These are phyloP conservation scores for Trachops cirrhosus DNA, from an alignment of 2,797 vertebrate species.

Conservation along the genomic window DNA sequence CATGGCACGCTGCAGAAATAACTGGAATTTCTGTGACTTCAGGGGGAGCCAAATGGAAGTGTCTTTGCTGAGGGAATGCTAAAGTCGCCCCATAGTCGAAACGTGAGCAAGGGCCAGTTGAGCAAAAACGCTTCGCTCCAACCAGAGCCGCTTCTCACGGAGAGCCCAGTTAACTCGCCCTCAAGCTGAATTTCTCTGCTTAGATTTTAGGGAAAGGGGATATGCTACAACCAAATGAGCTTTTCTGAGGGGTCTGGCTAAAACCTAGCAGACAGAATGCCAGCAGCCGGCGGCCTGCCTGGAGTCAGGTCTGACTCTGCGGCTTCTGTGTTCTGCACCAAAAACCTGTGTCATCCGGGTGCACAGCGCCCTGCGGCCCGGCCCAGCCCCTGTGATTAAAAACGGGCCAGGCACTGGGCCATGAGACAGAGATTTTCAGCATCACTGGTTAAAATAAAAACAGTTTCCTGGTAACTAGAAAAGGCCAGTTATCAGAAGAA, in stretches of 20 bases:
- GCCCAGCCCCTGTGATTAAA: constrained; percentile 8
- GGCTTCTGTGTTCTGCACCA: fast-evolving
- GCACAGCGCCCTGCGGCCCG: neutral
- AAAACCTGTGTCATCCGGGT: neutral
- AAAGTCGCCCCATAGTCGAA: constrained; percentile 14
- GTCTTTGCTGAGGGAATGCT: constrained; percentile 28
- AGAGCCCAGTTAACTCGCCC: neutral
- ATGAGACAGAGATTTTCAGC: constrained; percentile 30
- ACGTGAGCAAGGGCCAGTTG: neutral
- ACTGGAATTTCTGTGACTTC: constrained; percentile 58
- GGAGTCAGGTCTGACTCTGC: neutral
- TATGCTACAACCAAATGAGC: neutral
- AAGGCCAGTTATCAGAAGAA: constrained; percentile 28
- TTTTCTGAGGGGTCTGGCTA: neutral
- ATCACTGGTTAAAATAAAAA: constrained; percentile 34
- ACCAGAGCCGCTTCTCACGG: neutral
- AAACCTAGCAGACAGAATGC: neutral
- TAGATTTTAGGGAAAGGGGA: neutral
- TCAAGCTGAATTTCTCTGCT: neutral
- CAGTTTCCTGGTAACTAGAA: neutral
- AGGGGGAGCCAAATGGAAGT: constrained; percentile 33
- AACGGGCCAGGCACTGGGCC: neutral
- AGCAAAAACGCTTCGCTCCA: neutral
- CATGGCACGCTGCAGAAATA: constrained; percentile 53
- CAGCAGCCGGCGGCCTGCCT: neutral